These are phyloP conservation scores for Sturnus vulgaris DNA, from an alignment of 2,113 vertebrate genomes.

Conservation along the genomic window DNA sequence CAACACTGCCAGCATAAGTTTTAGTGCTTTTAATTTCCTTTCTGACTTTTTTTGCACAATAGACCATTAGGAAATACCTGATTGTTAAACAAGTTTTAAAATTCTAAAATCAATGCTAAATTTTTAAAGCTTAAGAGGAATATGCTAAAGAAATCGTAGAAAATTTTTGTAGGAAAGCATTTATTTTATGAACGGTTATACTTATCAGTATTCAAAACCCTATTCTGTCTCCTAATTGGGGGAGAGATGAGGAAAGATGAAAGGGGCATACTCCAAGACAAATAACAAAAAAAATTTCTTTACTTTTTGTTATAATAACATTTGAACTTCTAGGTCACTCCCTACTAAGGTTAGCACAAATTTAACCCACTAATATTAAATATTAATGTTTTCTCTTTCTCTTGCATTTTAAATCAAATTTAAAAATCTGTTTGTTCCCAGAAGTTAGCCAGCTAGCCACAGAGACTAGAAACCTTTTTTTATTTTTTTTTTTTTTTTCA, in stretches of 20 bases:
- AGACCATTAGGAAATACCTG: background rate
- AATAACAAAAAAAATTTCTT: background rate
- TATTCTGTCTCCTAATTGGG: background rate
- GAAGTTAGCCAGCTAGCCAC: background rate
- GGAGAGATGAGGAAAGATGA: background rate
- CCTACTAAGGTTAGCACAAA: background rate
- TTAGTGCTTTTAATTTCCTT: background rate
- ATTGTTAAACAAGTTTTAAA: background rate
- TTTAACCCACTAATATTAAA: background rate
- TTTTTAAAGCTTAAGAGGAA: background rate
- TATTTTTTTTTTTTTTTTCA: background rate
- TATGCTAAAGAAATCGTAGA: background rate
- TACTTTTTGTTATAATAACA: background rate
- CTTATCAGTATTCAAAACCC: background rate
- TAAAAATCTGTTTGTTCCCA: background rate
- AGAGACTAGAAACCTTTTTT: background rate
- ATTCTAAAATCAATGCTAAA: background rate
- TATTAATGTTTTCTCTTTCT: background rate
- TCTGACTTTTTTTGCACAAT: background rate
- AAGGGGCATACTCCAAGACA: background rate
- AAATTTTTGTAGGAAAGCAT: background rate
- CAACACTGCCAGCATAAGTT: background rate
- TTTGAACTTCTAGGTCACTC: background rate
- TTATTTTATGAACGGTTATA: background rate
- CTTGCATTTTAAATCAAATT: conserved; percentile 4